Base-by-base conservation (phyloP, 2,113 vertebrate genomes). In the Orthonyx spaldingii region DNA sequence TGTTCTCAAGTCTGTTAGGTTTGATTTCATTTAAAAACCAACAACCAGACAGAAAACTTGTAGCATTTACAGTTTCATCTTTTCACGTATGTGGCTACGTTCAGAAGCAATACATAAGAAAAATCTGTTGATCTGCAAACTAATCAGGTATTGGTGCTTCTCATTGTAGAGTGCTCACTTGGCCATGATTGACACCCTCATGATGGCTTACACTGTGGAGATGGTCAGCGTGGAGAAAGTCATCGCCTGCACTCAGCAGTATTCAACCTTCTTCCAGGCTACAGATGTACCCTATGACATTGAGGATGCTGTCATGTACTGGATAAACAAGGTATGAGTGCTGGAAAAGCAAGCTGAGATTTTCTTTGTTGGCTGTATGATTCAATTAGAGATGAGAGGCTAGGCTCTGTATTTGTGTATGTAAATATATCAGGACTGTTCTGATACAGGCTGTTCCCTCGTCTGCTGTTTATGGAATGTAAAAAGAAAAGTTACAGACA, bases 121-220 rank as follows among this genome's bases (percentile, higher is more conserved):
- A 13, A 20, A n/a, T 27, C 6, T 64, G 61, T 49, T 28, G 16
- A 49, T 76, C 49, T 80, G 69, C 42, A 30, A 16, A 27, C 52
- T 78, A 16, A 80, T 74, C 14, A 8, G 30, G 21, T 44, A 32
- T 84, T 91, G 57, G 10, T 56, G 18, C 33, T 49, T 93, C 30
- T 76, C 28, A 47, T 91, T 98, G 46, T 94, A 99, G 99, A 99
- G 98, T 35, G 98, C 99, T 74, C 99, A 99, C 95, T 88, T 99
- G 98, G 99, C 99, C 35, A 98, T 99, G 99, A 98, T 99, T 1
- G 99, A 99, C 96, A 98, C 99, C 8, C 97, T 99, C 56, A 99
- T 99, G 99, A 99, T 99, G 99, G 99, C 99, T 0, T 99, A 99
- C 66, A 99, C 99, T 0, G 98, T 98, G 83, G 99, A 99, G 97